Base-by-base conservation (phyloP, 2,113 vertebrate species). In the Rattus norvegicus region DNA sequence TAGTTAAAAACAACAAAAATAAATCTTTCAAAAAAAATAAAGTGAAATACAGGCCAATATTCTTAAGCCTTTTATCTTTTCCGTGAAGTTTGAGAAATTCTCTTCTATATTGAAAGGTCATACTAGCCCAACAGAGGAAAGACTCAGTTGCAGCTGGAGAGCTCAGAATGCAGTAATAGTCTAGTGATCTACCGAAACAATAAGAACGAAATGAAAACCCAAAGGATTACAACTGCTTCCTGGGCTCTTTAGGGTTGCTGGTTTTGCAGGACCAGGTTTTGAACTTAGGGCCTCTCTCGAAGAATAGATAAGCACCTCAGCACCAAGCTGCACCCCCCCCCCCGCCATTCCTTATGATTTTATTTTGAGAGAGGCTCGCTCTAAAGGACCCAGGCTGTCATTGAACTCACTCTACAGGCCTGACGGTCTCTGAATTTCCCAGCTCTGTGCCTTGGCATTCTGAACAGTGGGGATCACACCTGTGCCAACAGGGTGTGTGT, bases 91-190 rank as follows among this genome's bases (percentile, higher is more conserved):
- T 59, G 47, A 54, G 56, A 88, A 93, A 8, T 85, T 89, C 9
- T 96, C 43, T 49, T 89, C 26, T 88, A 39, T 92, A 80, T 86
- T 49, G 6, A 20, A 83, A 89, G n/a, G 52, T 69, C 85, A 61
- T 49, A 76, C 65, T 30, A 47, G 83, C 67, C 33, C 33, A 72
- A 28, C 33, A 86, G 19, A 33, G 12, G 79, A 81, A 94, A 52
- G 19, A 63, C n/a, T n/a, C 72, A 56, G 16, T 59, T 75, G 9
- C 49, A 69, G 33, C 26, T 1, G 13, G 43, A 9, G 81, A 1
- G n/a, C 43, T 85, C 7, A 4, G 81, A 65, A 30, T 47, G 28
- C 14, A 85, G 28, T 33, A 1, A 7, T 6, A 10, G 92, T 22
- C 90, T 49, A 17, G 52, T 28, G 5, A 69, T 69, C 0, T 69